Evolutionary conservation across 1,140 invertebrate genomes (phyloP).

Genomic region (Brachystomella parvula): DNA sequence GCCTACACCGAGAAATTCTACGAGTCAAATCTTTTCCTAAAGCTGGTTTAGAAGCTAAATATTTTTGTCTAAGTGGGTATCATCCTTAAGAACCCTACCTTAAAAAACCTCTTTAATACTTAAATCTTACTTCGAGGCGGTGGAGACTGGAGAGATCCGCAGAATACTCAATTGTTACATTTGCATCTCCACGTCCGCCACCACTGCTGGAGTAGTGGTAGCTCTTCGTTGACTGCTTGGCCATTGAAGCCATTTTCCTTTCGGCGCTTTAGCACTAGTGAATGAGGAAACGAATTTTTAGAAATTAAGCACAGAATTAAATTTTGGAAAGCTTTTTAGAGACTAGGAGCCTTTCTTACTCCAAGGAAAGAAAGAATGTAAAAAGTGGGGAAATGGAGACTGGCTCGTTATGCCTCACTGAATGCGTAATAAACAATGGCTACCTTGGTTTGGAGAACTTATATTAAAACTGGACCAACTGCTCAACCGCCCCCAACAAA

Average conservation of each 20-base stretch:
- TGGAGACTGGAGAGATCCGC: conserved; percentile 83
- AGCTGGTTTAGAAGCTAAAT: neutral
- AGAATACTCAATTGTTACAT: conserved; percentile 88
- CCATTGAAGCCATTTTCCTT: conserved; percentile 54
- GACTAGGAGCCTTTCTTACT: neutral
- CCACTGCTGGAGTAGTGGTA: conserved; percentile 77
- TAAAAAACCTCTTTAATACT: neutral
- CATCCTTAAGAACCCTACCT: neutral
- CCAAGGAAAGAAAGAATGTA: neutral
- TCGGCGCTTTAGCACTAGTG: neutral
- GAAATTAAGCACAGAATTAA: neutral
- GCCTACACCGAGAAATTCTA: neutral
- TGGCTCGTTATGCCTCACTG: neutral
- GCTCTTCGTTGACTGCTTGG: conserved; percentile 63
- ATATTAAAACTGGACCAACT: too few relatives aligned
- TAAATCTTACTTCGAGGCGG: conserved; percentile 72
- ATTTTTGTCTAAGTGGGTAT: neutral
- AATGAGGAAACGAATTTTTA: conserved; percentile 4
- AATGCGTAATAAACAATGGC: too few relatives aligned
- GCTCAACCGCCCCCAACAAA: neutral
- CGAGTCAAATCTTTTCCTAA: neutral
- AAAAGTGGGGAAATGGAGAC: neutral
- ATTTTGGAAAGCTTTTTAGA: neutral
- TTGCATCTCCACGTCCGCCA: conserved; percentile 60
- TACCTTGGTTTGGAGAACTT: too few relatives aligned